Evolutionary conservation across 2,113 vertebrate genomes (phyloP).

Genomic region (Corythaixoides concolor): DNA sequence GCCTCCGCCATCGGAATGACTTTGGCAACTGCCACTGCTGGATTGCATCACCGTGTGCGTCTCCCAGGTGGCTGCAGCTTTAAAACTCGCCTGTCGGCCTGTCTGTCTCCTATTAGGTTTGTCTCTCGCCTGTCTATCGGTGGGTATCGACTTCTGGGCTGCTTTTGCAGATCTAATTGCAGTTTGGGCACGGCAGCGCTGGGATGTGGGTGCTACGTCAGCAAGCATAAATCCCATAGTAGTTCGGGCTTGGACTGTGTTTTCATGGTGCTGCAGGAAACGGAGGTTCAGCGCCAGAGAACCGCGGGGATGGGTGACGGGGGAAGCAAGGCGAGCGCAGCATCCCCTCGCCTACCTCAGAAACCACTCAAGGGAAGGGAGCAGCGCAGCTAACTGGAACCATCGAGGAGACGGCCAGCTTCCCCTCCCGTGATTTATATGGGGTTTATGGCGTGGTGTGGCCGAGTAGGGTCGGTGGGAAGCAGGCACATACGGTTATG

Average conservation of each 20-base stretch:
- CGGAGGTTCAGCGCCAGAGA: not conserved
- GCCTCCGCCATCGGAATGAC: not conserved
- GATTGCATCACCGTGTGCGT: not conserved
- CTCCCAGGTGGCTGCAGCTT: slow-evolving; percentile 56
- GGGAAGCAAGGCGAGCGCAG: not conserved
- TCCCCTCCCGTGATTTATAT: slow-evolving; percentile 1
- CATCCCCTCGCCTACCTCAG: not conserved
- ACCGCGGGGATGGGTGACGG: rapidly evolving
- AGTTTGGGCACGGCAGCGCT: not conserved
- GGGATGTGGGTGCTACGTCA: not conserved
- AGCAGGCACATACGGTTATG: not conserved
- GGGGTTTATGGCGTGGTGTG: not conserved
- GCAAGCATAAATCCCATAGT: not conserved
- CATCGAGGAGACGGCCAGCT: not conserved
- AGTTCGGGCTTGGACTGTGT: not conserved
- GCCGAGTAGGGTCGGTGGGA: not conserved
- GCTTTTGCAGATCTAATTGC: not conserved
- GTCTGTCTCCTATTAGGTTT: not conserved
- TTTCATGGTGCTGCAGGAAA: not conserved
- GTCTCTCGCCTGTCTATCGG: not conserved
- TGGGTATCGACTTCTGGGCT: not conserved
- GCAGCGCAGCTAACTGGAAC: not conserved
- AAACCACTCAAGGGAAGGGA: not conserved
- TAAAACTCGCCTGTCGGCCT: not conserved
- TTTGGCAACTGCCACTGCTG: slow-evolving; percentile 40